Evolutionary conservation across 2,113 vertebrate species (phyloP).

Genomic region (Tiliqua scincoides): DNA sequence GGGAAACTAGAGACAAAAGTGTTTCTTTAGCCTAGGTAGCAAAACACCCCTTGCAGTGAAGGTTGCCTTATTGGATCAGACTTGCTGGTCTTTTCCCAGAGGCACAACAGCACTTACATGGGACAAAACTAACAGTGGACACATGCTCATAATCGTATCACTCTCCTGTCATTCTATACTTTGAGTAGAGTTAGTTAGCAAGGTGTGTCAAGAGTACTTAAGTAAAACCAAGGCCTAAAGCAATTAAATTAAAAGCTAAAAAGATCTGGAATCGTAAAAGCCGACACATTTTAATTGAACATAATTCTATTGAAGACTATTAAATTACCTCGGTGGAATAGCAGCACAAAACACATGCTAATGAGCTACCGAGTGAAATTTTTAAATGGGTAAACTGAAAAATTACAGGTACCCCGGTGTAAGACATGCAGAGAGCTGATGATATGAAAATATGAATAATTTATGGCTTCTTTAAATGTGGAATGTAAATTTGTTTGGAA

Average conservation of each 20-base stretch:
- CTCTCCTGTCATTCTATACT: slow-evolving; percentile 44
- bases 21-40: background rate
- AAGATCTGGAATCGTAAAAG: slow-evolving; percentile 67
- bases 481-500: slow-evolving; percentile 85
- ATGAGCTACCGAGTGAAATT: slow-evolving; percentile 73
- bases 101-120: background rate
- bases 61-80: background rate
- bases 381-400: slow-evolving; percentile 75
- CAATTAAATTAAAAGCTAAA: slow-evolving; percentile 72
- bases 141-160: background rate
- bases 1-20: background rate
- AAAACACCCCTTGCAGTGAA: background rate
- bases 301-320: slow-evolving; percentile 75
- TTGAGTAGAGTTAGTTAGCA: slow-evolving; percentile 52
- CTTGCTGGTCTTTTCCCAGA: background rate
- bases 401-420: slow-evolving; percentile 82
- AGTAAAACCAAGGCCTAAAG: slow-evolving; percentile 65
- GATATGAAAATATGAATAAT: slow-evolving; percentile 88
- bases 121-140: background rate
- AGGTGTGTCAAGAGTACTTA: slow-evolving; percentile 56
- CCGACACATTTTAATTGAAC: slow-evolving; percentile 73
- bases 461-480: slow-evolving; percentile 87
- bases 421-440: slow-evolving; percentile 77
- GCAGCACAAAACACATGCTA: slow-evolving; percentile 66
- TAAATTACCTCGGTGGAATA: slow-evolving; percentile 74